Conservation (phyloP, 2,113 vertebrate genomes). For the Salvelinus alpinus region DNA sequence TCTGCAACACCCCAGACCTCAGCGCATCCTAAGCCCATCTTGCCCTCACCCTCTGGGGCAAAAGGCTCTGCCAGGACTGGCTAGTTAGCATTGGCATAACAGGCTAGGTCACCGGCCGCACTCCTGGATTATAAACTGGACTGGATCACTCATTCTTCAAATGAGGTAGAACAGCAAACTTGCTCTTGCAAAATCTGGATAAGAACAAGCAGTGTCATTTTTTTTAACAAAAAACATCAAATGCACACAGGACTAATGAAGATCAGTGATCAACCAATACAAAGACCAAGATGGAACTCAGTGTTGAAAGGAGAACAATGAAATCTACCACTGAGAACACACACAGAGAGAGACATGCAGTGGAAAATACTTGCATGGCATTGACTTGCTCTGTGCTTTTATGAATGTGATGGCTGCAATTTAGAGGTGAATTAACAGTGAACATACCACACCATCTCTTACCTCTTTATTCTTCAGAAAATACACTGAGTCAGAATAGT, state of each 20-base stretch:
- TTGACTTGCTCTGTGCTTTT: too few species aligned
- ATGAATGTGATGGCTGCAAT: too few species aligned
- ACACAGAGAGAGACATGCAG: too few species aligned
- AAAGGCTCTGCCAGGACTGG: background rate
- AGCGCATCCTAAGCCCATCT: background rate
- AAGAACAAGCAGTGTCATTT: background rate
- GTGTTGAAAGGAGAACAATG: too few species aligned
- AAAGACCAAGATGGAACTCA: too few species aligned
- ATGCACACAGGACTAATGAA: background rate
- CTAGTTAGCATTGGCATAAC: background rate
- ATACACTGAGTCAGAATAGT: too few species aligned
- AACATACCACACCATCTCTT: too few species aligned
- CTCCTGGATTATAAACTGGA: background rate
- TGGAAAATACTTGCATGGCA: too few species aligned
- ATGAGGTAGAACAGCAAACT: too few species aligned
- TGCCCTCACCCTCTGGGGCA: background rate
- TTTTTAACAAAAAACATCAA: background rate
- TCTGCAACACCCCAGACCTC: constrained; percentile 34
- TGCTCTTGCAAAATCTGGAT: background rate
- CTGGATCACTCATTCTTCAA: background rate
- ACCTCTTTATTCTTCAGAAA: too few species aligned
- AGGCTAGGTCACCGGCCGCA: background rate
- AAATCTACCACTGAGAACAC: too few species aligned
- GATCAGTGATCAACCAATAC: background rate
- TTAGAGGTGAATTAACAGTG: too few species aligned